Evolutionary conservation across 2,888 invertebrate genomes (phyloP).

Genomic region (Heliconius cydno): DNA sequence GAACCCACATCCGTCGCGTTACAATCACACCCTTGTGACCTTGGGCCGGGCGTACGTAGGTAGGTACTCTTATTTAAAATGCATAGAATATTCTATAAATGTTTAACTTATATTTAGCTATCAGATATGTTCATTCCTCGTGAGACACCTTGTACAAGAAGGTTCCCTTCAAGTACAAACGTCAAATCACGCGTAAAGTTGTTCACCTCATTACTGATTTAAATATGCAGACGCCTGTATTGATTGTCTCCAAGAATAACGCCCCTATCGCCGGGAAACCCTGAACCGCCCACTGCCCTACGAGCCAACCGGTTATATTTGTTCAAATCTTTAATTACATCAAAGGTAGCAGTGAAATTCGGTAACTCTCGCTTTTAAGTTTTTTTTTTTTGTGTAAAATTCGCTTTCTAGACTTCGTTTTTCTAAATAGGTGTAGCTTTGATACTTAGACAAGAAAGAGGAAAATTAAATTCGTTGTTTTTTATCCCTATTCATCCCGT

Average conservation of each 20-base stretch:
- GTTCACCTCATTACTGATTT: slow-evolving; percentile 65
- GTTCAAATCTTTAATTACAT: slow-evolving; percentile 39
- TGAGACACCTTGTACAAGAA: background rate
- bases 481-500: background rate
- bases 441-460: too few relatives aligned
- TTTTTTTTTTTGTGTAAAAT: background rate
- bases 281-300: slow-evolving; percentile 49
- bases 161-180: slow-evolving; percentile 1
- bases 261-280: slow-evolving; percentile 58
- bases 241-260: slow-evolving; percentile 82
- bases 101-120: background rate
- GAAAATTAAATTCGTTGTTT: background rate
- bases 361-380: background rate
- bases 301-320: slow-evolving; percentile 34
- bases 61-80: background rate
- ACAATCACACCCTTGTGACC: too few relatives aligned
- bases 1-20: too few relatives aligned
- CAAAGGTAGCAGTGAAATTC: slow-evolving; percentile 3
- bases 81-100: background rate
- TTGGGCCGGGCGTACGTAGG: too few relatives aligned
- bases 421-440: background rate
- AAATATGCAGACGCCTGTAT: slow-evolving; percentile 80
- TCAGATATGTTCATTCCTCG: background rate
- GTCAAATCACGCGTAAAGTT: slow-evolving; percentile 42
- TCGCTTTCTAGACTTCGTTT: background rate